Percentiles rank a stretch among this genome's conserved stretches.
phyloP scores from a whole-genome alignment of 2,888 invertebrate genomes.

The Dicycla oo region DNA sequence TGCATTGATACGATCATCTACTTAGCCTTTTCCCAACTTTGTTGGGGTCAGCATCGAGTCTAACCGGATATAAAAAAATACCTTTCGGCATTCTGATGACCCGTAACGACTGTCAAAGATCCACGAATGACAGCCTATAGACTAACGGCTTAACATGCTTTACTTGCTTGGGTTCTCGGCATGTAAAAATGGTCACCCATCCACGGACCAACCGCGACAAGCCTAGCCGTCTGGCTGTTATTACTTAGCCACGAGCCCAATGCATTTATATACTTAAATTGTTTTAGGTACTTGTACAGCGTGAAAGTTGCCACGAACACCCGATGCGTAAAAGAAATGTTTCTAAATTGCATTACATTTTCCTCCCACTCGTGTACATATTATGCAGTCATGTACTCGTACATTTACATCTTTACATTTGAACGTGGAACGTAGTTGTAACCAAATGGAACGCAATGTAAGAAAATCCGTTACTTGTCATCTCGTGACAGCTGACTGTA shows the following conservation, averaged over 20 bases:
- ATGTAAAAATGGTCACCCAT: no score
- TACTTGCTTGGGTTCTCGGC: no score
- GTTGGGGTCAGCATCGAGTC: no score
- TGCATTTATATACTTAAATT: background rate
- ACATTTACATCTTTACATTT: constrained; percentile 2
- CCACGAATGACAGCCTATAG: no score
- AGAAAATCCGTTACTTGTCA: constrained; percentile 17
- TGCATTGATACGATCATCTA: background rate
- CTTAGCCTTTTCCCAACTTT: no score
- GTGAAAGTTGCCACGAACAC: background rate
- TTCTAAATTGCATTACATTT: background rate
- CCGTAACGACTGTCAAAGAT: no score
- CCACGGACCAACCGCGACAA: no score
- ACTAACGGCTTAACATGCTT: no score
- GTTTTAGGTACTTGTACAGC: background rate
- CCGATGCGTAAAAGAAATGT: background rate
- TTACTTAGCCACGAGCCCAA: background rate
- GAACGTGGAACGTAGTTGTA: background rate
- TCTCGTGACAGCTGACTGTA: constrained; percentile 11
- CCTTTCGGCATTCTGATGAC: no score
- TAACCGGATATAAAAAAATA: no score
- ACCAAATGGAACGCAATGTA: constrained; percentile 12
- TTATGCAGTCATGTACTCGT: no score
- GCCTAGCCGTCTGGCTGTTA: no score
- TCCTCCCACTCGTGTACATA: background rate